These are phyloP conservation scores for Luperina nickerlii DNA, from an alignment of 2,888 invertebrate species.

Conservation along the genomic window DNA sequence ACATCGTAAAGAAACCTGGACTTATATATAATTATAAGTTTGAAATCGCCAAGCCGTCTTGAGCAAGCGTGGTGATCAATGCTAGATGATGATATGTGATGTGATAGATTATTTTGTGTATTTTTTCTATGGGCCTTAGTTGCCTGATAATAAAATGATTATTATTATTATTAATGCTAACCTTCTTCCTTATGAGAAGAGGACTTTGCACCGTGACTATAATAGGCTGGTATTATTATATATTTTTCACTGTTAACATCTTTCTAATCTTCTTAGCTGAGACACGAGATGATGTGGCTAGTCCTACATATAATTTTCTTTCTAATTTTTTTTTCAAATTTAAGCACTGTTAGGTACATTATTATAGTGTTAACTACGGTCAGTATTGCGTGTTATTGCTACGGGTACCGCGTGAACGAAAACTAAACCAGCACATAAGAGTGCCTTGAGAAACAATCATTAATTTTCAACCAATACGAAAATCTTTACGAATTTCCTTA, in stretches of 20 bases:
- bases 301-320: background rate
- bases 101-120: too few relatives aligned
- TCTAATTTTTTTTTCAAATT: background rate
- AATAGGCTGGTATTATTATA: too few relatives aligned
- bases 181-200: too few relatives aligned
- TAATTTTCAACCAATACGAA: conserved; percentile 6
- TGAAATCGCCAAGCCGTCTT: too few relatives aligned
- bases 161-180: too few relatives aligned
- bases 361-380: conserved; percentile 45
- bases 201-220: too few relatives aligned
- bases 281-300: background rate
- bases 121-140: too few relatives aligned
- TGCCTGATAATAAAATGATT: too few relatives aligned
- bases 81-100: too few relatives aligned
- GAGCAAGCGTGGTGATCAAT: too few relatives aligned
- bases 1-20: too few relatives aligned
- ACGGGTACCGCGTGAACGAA: conserved; percentile 51
- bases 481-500: background rate
- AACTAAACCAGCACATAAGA: conserved; percentile 44
- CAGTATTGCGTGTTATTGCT: conserved; percentile 57
- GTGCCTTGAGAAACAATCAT: conserved; percentile 46
- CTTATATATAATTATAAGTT: too few relatives aligned
- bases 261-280: background rate
- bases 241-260: background rate
- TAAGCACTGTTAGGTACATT: conserved; percentile 32